Evolutionary conservation across 2,113 vertebrate species (phyloP).

Genomic region (Urocitellus parryii): DNA sequence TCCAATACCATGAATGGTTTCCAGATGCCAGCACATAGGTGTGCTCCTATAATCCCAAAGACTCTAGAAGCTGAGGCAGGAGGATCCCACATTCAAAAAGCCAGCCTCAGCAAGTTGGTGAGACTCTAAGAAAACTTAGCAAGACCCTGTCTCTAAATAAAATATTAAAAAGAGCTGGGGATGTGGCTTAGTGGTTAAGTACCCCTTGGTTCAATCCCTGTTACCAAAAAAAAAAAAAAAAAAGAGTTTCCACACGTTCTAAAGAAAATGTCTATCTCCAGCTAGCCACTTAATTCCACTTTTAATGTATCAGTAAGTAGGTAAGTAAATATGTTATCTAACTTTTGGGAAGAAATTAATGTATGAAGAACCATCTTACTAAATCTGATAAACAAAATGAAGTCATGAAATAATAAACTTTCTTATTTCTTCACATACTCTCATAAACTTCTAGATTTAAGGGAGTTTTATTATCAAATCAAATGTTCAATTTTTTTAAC

Average conservation of each 20-base stretch:
- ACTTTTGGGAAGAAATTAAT: background rate
- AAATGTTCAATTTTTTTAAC: background rate
- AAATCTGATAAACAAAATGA: slow-evolving; percentile 3
- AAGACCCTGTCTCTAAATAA: too few relatives aligned
- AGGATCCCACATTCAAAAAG: too few relatives aligned
- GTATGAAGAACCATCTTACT: background rate
- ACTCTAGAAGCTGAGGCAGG: too few relatives aligned
- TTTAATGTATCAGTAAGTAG: background rate
- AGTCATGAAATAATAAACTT: background rate
- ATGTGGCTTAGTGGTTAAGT: too few relatives aligned
- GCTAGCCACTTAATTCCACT: background rate
- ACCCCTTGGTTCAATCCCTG: too few relatives aligned
- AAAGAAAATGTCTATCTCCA: background rate
- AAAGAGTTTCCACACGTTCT: background rate
- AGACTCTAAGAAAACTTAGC: too few relatives aligned
- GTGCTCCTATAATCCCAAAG: too few relatives aligned
- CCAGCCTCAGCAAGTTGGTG: too few relatives aligned
- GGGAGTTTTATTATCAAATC: background rate
- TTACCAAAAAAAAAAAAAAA: too few relatives aligned
- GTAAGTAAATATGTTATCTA: background rate
- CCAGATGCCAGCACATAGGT: background rate
- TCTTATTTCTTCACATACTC: background rate
- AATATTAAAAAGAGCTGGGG: too few relatives aligned
- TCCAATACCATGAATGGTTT: background rate
- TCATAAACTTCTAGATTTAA: background rate